phyloP scores from a whole-genome alignment of 2,888 invertebrate species.

The Nephrotoma appendiculata region DNA sequence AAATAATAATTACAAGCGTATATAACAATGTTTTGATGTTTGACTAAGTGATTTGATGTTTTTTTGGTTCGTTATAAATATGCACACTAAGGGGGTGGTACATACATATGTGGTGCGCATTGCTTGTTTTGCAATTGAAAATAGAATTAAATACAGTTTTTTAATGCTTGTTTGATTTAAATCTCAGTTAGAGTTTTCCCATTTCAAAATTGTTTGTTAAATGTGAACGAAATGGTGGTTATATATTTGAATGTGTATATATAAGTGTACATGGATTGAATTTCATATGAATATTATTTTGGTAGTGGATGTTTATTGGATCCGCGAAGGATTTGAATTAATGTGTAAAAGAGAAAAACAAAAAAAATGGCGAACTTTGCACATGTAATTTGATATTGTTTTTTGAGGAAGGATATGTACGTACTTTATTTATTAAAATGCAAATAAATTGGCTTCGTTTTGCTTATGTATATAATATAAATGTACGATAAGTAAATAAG shows the following conservation, averaged over 20 bases:
- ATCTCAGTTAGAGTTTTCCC: neutral
- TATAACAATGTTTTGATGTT: neutral
- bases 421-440: neutral
- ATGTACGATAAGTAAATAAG: no score
- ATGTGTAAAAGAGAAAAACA: neutral
- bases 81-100: neutral
- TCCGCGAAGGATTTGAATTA: neutral
- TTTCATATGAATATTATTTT: neutral
- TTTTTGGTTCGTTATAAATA: neutral
- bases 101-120: neutral
- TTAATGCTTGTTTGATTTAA: neutral
- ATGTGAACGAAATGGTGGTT: neutral
- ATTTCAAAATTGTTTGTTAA: neutral
- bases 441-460: neutral
- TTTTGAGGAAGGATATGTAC: neutral
- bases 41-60: neutral
- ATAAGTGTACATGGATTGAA: neutral
- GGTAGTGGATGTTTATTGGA: neutral
- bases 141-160: neutral
- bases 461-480: neutral
- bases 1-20: neutral
- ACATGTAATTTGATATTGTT: neutral
- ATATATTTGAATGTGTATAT: neutral
- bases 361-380: neutral
- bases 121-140: neutral